Evolutionary conservation across 2,113 vertebrate genomes (phyloP), one percentile per base, ranked within the genome.

Genomic region (Hystrix brachyura): DNA sequence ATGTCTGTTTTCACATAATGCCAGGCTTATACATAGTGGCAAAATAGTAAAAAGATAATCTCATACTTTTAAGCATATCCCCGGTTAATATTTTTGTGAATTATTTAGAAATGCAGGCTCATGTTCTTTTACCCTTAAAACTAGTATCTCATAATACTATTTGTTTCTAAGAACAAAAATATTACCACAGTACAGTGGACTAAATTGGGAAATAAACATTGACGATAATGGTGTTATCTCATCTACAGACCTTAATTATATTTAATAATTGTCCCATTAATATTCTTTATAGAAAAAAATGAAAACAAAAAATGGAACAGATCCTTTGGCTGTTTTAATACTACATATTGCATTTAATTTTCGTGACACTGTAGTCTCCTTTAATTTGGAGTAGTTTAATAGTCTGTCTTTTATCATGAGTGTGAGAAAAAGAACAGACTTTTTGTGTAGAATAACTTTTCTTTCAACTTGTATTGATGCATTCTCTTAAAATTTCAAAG

Each of bases 1-100:
- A 27, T 53, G 62, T 87, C 64, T 86, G 55, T 87, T 94, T 97
- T 96, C 32, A 78, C n/a, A 71, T 83, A 34, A 96, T 64, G 95
- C 91, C 64, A 80, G 34, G 71, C 14, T 90, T 84, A 79, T 0
- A 90, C 34, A 46, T 79, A 87, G 21, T 91, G 91, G 43, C 25
- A 91, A 34, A 89, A 89, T 84, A 67, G 4, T 76, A 51, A 43
- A 76, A 53, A 76, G 25, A 91, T 91, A 46, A 46, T 79, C 25
- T 69, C 27, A 67, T 90, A 64, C 38, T 27, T 65, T 85, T 91
- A 82, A 65, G 17, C 25, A 59, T 10, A 34, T 93, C 9, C 7
- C 46, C 32, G 67, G 7, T 85, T 94, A 89, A 80, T 51, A 38
- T 53, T 87, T 88, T 91, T 82, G 62, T 82, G 53, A 82, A 59